These are phyloP conservation scores for Benitochromis conjunctus DNA, from an alignment of 2,113 vertebrate species.

Conservation along the genomic window DNA sequence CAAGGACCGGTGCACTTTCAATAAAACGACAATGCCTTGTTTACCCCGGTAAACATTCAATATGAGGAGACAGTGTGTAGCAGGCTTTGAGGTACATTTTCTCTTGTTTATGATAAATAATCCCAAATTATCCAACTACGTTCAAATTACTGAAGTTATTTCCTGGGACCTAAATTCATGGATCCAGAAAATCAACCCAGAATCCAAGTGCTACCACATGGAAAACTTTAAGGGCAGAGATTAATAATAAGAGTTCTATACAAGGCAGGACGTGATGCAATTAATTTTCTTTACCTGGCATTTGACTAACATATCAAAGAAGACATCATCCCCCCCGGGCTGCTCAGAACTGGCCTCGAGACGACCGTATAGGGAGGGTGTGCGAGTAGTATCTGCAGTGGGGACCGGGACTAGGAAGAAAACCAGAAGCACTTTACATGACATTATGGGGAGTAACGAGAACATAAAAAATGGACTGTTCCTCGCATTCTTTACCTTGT, in stretches of 20 bases:
- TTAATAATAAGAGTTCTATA: neutral
- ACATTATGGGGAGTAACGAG: no score
- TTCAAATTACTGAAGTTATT: neutral
- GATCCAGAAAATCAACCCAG: neutral
- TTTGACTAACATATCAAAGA: constrained; percentile 91
- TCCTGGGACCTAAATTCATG: neutral
- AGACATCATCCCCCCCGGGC: constrained; percentile 84
- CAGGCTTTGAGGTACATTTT: neutral
- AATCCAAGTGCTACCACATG: neutral
- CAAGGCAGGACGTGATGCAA: neutral
- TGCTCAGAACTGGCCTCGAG: constrained; percentile 68
- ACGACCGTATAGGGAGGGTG: constrained; percentile 70
- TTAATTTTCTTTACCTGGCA: constrained; percentile 78
- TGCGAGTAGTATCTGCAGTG: constrained; percentile 33
- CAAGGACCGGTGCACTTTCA: neutral
- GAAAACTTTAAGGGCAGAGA: neutral
- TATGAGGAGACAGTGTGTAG: accelerated
- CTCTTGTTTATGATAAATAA: neutral
- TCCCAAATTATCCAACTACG: neutral
- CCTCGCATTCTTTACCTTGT: constrained; percentile 15
- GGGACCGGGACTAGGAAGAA: constrained; percentile 9
- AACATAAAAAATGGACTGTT: neutral
- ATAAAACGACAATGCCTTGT: neutral
- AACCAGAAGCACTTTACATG: neutral
- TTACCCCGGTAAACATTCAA: neutral